These are phyloP conservation scores for Saturnia japonica DNA, from an alignment of 2,888 invertebrate genomes.

Conservation along the genomic window DNA sequence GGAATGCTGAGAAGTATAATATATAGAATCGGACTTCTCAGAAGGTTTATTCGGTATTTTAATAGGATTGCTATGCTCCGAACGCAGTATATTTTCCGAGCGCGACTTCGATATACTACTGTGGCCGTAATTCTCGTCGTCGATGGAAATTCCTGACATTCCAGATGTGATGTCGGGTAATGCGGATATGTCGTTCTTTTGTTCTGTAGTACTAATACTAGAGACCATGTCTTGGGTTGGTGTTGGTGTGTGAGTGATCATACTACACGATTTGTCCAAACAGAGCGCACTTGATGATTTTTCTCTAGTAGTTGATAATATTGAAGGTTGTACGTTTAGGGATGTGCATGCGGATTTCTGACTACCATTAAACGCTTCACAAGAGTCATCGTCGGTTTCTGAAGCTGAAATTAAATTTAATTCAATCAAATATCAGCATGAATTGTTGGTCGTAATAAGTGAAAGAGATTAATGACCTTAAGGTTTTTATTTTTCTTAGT, in stretches of 20 bases:
- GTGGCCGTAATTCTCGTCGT: conserved; percentile 72
- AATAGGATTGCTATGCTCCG: conserved; percentile 64
- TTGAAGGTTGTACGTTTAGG: conserved; percentile 69
- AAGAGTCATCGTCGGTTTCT: conserved; percentile 78
- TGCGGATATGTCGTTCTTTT: conserved; percentile 71
- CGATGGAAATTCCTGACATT: conserved; percentile 78
- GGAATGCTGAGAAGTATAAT: conserved; percentile 76
- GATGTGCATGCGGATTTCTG: conserved; percentile 77
- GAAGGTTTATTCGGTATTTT: conserved; percentile 55
- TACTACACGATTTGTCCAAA: conserved; percentile 74
- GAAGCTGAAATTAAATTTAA: conserved; percentile 47
- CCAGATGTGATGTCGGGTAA: conserved; percentile 74
- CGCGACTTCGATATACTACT: conserved; percentile 77
- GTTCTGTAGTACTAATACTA: conserved; percentile 76
- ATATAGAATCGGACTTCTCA: conserved; percentile 75
- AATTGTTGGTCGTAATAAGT: too few species aligned
- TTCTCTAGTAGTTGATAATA: conserved; percentile 67
- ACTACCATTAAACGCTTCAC: conserved; percentile 74
- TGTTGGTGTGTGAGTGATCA: conserved; percentile 76
- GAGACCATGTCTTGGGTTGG: conserved; percentile 81
- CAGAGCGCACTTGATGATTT: conserved; percentile 76
- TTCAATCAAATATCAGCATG: not conserved
- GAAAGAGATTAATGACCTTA: not conserved
- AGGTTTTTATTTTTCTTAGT: too few species aligned
- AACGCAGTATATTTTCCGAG: conserved; percentile 74